A percentile compares a stretch with the other conserved stretches of the same genome.
Evolutionary conservation across 2,888 invertebrate species (phyloP).

Genomic region (Chymomyza amoena): DNA sequence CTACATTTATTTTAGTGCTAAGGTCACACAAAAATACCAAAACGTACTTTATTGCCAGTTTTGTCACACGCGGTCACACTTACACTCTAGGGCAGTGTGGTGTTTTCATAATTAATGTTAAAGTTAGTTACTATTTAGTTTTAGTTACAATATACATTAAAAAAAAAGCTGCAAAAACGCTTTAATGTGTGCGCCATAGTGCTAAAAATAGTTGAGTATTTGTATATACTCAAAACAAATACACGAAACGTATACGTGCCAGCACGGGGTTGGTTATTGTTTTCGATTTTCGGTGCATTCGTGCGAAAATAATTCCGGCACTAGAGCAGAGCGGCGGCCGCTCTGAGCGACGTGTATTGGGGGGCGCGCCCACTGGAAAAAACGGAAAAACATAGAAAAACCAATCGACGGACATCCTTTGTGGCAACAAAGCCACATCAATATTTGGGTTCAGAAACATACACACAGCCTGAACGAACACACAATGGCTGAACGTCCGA

Average conservation of each 20-base stretch:
- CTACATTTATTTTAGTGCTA: no score
- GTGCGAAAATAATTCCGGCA: slow-evolving; percentile 53
- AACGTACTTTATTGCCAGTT: not conserved
- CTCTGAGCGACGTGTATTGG: slow-evolving; percentile 54
- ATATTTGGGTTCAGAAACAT: slow-evolving; percentile 24
- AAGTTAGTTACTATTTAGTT: not conserved
- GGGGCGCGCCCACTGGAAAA: slow-evolving; percentile 63
- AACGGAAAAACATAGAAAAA: not conserved
- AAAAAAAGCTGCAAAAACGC: slow-evolving; percentile 28
- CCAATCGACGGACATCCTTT: slow-evolving; percentile 29
- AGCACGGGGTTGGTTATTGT: slow-evolving; percentile 35
- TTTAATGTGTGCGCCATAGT: slow-evolving; percentile 46
- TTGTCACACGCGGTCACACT: not conserved
- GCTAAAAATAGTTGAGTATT: slow-evolving; percentile 39
- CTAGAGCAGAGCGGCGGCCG: not conserved
- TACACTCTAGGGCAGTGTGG: not conserved
- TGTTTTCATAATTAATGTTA: not conserved
- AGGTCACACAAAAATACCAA: not conserved
- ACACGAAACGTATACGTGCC: slow-evolving; percentile 19
- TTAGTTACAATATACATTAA: not conserved
- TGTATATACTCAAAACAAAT: slow-evolving; percentile 27
- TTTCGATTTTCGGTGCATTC: slow-evolving; percentile 31
- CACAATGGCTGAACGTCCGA: slow-evolving; percentile 78
- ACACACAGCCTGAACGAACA: slow-evolving; percentile 3
- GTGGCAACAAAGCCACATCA: slow-evolving; percentile 27